A percentile compares a stretch with the other conserved stretches of the same genome.
These are phyloP conservation scores for Megalonaias nervosa DNA, from an alignment of 1,140 invertebrate genomes.

Conservation along the genomic window DNA sequence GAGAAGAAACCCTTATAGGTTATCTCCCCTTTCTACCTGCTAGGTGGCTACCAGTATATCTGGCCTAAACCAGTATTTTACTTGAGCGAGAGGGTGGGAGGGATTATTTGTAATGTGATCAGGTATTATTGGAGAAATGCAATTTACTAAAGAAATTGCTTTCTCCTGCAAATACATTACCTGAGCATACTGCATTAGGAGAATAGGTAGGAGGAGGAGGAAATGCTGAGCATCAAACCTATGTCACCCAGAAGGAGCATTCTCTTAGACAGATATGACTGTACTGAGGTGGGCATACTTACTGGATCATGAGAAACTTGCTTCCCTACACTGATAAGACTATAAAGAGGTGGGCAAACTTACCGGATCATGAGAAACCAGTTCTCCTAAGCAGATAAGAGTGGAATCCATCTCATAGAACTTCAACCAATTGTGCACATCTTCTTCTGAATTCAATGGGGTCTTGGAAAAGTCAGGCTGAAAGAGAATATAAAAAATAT, in stretches of 20 bases:
- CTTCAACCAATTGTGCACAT: slow-evolving; percentile 91
- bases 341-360: slow-evolving; percentile 56
- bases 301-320: slow-evolving; percentile 90
- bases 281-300: slow-evolving; percentile 62
- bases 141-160: no score
- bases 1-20: no score
- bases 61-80: no score
- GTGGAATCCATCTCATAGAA: slow-evolving; percentile 93
- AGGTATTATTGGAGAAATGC: no score
- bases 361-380: slow-evolving; percentile 90
- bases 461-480: slow-evolving; percentile 87
- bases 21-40: no score
- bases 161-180: no score
- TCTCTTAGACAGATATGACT: neutral
- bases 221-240: neutral
- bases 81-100: no score
- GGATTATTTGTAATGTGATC: no score
- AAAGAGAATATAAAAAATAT: slow-evolving; percentile 30
- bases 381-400: slow-evolving; percentile 87
- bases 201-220: no score
- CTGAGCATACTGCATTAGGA: no score
- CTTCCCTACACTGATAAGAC: neutral
- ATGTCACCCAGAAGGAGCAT: no score
- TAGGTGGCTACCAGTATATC: no score
- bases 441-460: slow-evolving; percentile 81